Percentiles rank a stretch among this genome's conserved stretches.
Evolutionary conservation across 2,797 vertebrate genomes (phyloP).

Genomic region (Leuciscus waleckii): DNA sequence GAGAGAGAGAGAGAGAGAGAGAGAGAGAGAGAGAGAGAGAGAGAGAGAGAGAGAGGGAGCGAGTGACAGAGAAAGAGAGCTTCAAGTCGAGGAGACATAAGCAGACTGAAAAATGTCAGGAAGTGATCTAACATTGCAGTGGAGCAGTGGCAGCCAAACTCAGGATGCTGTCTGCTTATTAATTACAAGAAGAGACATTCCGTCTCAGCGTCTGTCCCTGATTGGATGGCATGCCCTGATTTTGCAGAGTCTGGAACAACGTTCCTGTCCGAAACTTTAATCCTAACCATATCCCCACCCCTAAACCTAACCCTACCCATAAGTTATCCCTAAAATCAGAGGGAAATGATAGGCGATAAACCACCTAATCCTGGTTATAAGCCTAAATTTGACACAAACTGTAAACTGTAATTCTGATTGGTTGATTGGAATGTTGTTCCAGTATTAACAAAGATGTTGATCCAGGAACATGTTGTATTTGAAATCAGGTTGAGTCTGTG

Average conservation of each 20-base stretch:
- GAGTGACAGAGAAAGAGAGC: slow-evolving; percentile 10
- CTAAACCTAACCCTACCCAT: neutral
- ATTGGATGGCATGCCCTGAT: neutral
- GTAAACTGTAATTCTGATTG: neutral
- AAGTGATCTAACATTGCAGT: too few relatives aligned
- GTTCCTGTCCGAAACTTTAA: neutral
- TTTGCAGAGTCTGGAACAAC: neutral
- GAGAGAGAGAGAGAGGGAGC: neutral
- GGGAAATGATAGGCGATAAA: neutral
- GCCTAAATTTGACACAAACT: neutral
- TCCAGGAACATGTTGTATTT: neutral
- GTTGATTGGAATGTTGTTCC: neutral
- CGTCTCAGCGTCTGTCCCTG: slow-evolving; percentile 17
- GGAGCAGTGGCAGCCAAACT: too few relatives aligned
- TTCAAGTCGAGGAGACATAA: too few relatives aligned
- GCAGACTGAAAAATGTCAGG: too few relatives aligned
- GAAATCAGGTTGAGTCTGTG: neutral
- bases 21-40: neutral
- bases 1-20: neutral
- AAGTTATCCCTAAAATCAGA: neutral
- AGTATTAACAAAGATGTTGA: neutral
- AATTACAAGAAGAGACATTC: slow-evolving; percentile 46
- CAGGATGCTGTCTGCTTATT: slow-evolving; percentile 54
- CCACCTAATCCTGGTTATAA: neutral
- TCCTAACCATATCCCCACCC: neutral